These are phyloP conservation scores for Tromatobia lineatoria DNA, from an alignment of 2,888 invertebrate genomes.

Conservation along the genomic window DNA sequence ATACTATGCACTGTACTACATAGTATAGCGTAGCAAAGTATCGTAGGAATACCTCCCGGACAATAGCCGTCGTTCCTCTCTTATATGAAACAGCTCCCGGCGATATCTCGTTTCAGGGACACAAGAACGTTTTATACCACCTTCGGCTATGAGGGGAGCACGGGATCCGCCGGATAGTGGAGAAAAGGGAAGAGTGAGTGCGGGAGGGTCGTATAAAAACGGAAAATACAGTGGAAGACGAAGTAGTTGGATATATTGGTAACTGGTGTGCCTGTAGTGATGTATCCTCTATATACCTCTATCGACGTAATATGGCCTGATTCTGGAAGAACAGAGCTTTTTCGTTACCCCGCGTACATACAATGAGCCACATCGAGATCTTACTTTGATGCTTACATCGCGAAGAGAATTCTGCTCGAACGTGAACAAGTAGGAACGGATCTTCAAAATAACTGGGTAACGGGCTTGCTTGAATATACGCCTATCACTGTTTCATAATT, in stretches of 20 bases:
- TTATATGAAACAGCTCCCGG: conserved; percentile 77
- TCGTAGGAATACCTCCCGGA: conserved; percentile 56
- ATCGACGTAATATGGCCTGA: conserved; percentile 16
- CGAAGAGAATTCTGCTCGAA: background rate
- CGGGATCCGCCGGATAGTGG: conserved; percentile 4
- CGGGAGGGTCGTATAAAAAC: background rate
- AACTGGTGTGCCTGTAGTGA: background rate
- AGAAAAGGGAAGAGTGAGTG: conserved; percentile 14
- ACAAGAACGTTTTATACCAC: conserved; percentile 59
- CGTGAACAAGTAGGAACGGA: background rate
- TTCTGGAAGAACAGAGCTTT: conserved; percentile 20
- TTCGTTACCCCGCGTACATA: conserved; percentile 13
- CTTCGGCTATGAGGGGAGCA: conserved; percentile 26
- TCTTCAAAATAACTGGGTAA: background rate
- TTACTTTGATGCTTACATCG: background rate
- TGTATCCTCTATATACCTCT: background rate
- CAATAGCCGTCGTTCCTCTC: conserved; percentile 75
- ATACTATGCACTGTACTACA: background rate
- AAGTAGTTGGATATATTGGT: conserved; percentile 37
- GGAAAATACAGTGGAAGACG: conserved; percentile 1
- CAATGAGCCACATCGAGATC: conserved; percentile 4
- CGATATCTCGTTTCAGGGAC: conserved; percentile 76
- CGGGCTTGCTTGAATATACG: background rate
- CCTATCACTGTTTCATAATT: too few species aligned
- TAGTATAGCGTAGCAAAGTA: conserved; percentile 21